Conservation (phyloP, 2,113 vertebrate genomes). For the Vulpes lagopus region DNA sequence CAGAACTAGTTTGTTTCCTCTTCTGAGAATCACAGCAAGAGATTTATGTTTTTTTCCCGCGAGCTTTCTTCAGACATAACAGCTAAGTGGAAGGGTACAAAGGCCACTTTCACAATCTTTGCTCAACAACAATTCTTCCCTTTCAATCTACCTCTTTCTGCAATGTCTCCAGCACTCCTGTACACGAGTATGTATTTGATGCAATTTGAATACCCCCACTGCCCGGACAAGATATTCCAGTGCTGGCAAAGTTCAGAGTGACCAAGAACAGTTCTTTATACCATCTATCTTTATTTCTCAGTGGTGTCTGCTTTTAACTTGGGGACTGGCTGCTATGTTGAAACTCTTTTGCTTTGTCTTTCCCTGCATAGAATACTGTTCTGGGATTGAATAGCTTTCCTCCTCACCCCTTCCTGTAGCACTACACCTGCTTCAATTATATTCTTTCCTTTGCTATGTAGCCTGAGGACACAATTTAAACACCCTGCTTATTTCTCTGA, state of each 20-base stretch:
- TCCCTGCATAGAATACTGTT: background rate
- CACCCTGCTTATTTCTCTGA: constrained; percentile 24
- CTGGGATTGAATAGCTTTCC: background rate
- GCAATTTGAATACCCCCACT: background rate
- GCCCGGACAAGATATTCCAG: background rate
- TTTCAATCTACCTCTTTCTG: background rate
- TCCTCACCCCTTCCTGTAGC: background rate
- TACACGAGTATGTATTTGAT: background rate
- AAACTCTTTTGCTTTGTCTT: background rate
- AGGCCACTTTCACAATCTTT: background rate
- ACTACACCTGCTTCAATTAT: constrained; percentile 6
- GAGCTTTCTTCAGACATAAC: background rate
- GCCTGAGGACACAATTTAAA: constrained; percentile 46
- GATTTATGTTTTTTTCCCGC: background rate
- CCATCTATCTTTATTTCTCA: background rate
- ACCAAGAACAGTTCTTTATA: background rate
- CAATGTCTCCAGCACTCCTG: background rate
- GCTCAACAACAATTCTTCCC: background rate
- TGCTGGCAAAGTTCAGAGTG: constrained; percentile 16
- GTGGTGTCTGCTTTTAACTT: background rate
- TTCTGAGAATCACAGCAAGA: background rate
- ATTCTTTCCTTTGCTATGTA: background rate
- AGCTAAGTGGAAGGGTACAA: constrained; percentile 39
- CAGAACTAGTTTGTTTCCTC: background rate
- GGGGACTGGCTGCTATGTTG: background rate